Percentiles rank a stretch among this genome's conserved stretches.
phyloP scores from a whole-genome alignment of 2,888 invertebrate species.

The Microchrysa polita region DNA sequence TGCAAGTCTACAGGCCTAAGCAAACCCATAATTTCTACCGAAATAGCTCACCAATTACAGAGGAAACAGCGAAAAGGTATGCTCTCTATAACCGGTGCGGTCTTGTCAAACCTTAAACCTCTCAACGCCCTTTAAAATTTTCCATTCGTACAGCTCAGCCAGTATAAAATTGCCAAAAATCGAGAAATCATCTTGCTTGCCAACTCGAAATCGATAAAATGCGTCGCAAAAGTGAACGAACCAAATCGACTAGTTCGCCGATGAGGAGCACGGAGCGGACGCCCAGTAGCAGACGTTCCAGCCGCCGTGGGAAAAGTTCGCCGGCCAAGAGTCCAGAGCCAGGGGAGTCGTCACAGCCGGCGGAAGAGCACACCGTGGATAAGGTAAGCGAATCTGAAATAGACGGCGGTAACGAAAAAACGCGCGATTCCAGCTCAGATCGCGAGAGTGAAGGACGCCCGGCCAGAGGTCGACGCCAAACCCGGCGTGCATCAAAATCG shows the following conservation, averaged over 20 bases:
- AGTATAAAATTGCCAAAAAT: not conserved
- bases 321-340: conserved; percentile 63
- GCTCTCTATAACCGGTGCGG: not conserved
- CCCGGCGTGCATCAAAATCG: conserved; percentile 6
- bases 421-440: conserved; percentile 51
- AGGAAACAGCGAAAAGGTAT: conserved; percentile 10
- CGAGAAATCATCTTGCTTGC: not conserved
- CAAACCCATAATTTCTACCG: no score
- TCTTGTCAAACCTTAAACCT: conserved; percentile 6
- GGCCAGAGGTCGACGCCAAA: conserved; percentile 41
- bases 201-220: conserved; percentile 61
- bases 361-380: conserved; percentile 54
- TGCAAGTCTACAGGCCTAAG: not conserved
- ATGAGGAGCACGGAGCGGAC: conserved; percentile 64
- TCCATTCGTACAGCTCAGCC: not conserved
- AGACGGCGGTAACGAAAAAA: conserved; percentile 49
- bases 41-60: no score
- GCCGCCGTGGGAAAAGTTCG: conserved; percentile 64
- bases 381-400: conserved; percentile 52
- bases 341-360: conserved; percentile 48
- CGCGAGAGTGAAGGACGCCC: conserved; percentile 47
- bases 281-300: conserved; percentile 62
- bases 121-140: conserved; percentile 4
- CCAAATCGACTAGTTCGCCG: conserved; percentile 73
- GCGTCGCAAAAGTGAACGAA: conserved; percentile 79